These are phyloP conservation scores for Acyrthosiphon pisum DNA, from an alignment of 1,140 invertebrate genomes.

Conservation along the genomic window DNA sequence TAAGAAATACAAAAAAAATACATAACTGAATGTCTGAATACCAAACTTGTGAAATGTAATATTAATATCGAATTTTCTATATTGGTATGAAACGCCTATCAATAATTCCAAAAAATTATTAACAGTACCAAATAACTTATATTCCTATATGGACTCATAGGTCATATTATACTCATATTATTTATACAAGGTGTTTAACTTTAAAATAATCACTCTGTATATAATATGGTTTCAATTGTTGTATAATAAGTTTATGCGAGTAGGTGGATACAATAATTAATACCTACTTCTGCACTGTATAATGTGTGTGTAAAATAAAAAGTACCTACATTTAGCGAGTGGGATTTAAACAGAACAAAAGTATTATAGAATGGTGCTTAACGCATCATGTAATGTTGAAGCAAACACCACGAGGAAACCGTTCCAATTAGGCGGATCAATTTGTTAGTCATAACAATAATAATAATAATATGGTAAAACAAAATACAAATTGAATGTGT, in stretches of 20 bases:
- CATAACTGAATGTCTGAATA: not conserved
- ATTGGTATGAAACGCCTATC: no score
- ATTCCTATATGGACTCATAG: no score
- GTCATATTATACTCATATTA: no score
- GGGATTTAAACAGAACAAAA: not conserved
- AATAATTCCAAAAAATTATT: no score
- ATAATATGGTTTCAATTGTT: not conserved
- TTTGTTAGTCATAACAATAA: not conserved
- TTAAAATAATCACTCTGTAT: constrained; percentile 1
- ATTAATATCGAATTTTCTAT: not conserved
- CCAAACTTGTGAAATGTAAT: not conserved
- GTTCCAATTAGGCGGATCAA: not conserved
- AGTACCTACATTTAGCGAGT: not conserved
- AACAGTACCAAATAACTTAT: no score
- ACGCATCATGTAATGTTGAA: not conserved
- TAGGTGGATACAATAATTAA: not conserved
- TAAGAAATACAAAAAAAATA: not conserved
- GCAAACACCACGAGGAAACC: not conserved
- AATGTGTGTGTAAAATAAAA: not conserved
- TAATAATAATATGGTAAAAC: not conserved
- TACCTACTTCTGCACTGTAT: not conserved
- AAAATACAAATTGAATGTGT: not conserved
- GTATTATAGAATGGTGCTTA: not conserved
- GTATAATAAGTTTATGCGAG: not conserved
- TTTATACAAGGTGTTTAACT: not conserved